A percentile compares a stretch with the other conserved stretches of the same genome.
These are phyloP conservation scores for Lamellibrachia satsuma DNA, from an alignment of 2,888 invertebrate genomes.

Conservation along the genomic window DNA sequence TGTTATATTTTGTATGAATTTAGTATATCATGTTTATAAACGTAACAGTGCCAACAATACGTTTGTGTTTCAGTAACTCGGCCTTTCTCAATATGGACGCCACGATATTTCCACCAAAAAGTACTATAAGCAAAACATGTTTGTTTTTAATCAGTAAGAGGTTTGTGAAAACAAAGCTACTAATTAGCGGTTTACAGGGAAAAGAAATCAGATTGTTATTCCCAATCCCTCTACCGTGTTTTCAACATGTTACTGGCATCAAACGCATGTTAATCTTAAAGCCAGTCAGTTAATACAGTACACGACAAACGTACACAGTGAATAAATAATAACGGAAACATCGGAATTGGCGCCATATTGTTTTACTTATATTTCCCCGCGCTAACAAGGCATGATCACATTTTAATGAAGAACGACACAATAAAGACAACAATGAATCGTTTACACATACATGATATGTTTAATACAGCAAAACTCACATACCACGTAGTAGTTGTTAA, in stretches of 20 bases:
- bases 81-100: too few species aligned
- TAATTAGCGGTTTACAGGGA: neutral
- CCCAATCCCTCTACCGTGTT: neutral
- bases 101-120: too few species aligned
- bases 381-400: neutral
- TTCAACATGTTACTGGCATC: neutral
- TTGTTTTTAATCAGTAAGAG: neutral
- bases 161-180: neutral
- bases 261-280: neutral
- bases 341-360: neutral
- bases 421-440: neutral
- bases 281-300: neutral
- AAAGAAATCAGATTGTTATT: neutral
- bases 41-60: too few species aligned
- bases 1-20: too few species aligned
- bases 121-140: too few species aligned
- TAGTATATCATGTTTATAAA: too few species aligned
- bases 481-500: too few species aligned
- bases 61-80: too few species aligned
- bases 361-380: neutral
- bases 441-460: too few species aligned
- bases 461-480: too few species aligned
- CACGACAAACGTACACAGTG: neutral
- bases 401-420: neutral
- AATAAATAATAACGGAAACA: neutral